phyloP scores from a whole-genome alignment of 2,888 invertebrate species.

The Diarsia dahlii region DNA sequence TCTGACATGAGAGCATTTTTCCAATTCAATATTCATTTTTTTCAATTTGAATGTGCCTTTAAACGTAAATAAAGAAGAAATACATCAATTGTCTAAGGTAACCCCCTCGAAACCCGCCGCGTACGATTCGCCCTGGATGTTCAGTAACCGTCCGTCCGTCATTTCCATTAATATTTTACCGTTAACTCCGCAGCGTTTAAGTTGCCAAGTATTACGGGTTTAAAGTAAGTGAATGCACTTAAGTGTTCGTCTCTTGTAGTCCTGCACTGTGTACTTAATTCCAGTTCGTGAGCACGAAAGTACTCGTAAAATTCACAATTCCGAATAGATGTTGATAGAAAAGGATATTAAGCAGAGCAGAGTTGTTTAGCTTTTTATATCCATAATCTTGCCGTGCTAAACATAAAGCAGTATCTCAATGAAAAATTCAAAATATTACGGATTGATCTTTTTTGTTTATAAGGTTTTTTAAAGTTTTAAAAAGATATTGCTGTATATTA shows the following conservation, averaged over 20 bases:
- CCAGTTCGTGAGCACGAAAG: conserved; percentile 20
- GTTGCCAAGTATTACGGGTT: conserved; percentile 20
- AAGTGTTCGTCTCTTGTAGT: conserved; percentile 16
- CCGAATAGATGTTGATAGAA: neutral
- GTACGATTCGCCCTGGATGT: conserved; percentile 2
- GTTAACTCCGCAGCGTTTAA: conserved; percentile 4
- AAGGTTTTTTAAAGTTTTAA: too few relatives aligned
- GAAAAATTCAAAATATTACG: too few relatives aligned
- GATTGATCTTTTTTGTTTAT: too few relatives aligned
- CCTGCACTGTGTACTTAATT: conserved; percentile 31
- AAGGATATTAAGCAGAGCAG: neutral
- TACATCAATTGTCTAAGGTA: neutral
- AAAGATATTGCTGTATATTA: too few relatives aligned
- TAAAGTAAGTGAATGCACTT: conserved; percentile 40
- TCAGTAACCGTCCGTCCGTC: conserved; percentile 7
- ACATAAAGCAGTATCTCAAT: too few relatives aligned
- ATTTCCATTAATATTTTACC: conserved; percentile 6
- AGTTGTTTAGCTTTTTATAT: neutral
- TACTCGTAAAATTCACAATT: conserved; percentile 30
- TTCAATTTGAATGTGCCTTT: neutral
- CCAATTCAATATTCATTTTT: neutral
- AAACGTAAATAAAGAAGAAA: neutral
- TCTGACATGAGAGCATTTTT: neutral
- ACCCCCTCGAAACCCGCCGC: neutral
- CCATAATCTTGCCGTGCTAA: too few relatives aligned